Evolutionary conservation across 2,797 vertebrate genomes (phyloP).

Genomic region (Sebastes aleutianus): DNA sequence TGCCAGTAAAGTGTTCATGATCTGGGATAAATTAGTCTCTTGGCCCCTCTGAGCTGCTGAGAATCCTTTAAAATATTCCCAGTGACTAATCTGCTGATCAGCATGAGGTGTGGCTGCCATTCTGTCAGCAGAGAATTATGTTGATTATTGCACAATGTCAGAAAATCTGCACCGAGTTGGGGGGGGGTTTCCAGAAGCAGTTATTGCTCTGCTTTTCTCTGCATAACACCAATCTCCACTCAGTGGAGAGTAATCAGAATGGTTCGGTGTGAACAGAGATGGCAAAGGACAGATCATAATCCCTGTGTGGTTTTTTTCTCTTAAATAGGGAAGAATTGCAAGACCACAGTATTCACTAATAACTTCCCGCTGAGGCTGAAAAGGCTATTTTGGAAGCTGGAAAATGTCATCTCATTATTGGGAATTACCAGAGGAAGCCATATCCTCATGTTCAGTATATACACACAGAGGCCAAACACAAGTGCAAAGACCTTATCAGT

Average conservation of each 20-base stretch:
- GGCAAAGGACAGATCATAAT: slow-evolving; percentile 51
- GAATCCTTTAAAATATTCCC: slow-evolving; percentile 60
- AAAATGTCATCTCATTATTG: slow-evolving; percentile 71
- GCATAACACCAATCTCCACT: slow-evolving; percentile 23
- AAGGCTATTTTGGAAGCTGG: slow-evolving; percentile 44
- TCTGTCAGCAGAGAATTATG: slow-evolving; percentile 70
- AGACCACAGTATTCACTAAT: slow-evolving; percentile 29
- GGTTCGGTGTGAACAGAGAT: slow-evolving; percentile 28
- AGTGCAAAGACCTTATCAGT: slow-evolving; percentile 62
- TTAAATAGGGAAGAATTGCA: slow-evolving; percentile 25
- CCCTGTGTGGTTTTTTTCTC: slow-evolving; percentile 3
- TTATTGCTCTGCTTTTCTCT: slow-evolving; percentile 31
- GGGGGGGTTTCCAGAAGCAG: slow-evolving; percentile 8
- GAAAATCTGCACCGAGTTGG: slow-evolving; percentile 31
- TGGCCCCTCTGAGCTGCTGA: slow-evolving; percentile 37
- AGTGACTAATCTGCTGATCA: slow-evolving; percentile 70
- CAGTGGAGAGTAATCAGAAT: slow-evolving; percentile 36
- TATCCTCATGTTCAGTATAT: slow-evolving; percentile 44
- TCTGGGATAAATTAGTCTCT: slow-evolving; percentile 62
- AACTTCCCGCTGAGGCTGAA: slow-evolving; percentile 46
- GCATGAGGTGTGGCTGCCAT: slow-evolving; percentile 64
- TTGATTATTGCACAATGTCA: slow-evolving; percentile 68
- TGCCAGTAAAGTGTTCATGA: slow-evolving; percentile 30
- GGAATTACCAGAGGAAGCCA: slow-evolving; percentile 59
- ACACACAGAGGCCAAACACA: slow-evolving; percentile 42